Evolutionary conservation across 2,888 invertebrate genomes (phyloP), one percentile per base, ranked within the genome.

Genomic region (Leptinotarsa peninsularis): DNA sequence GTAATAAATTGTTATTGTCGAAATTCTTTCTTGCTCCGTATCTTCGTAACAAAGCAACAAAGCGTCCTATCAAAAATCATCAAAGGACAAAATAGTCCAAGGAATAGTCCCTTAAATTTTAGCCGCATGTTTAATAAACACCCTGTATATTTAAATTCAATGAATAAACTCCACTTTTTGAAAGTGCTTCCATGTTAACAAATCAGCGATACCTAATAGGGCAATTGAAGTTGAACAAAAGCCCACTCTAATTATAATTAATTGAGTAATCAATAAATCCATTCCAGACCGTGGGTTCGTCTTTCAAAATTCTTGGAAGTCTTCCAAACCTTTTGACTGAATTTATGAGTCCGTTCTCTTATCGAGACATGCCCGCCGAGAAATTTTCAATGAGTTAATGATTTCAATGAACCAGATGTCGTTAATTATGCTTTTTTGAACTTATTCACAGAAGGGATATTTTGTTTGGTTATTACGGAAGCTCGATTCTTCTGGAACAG

Each of bases 321-420:
- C n/a, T 50, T 74, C 74, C 76, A 76, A 76, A 63, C 68, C 56
- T 74, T 43, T 60, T 43, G 67, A 63, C 71, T 58, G 15, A 58
- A 76, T 76, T 71, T 76, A 72, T 54, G 50, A 52, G 58, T 21
- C 13, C 17, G n/a, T 68, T 72, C 66, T 58, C 66, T 54, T 58
- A 54, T 54, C 23, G 7, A 18, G 43, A 69, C 21, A 27, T 27
- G 66, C 66, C 50, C 23, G 63, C 60, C 49, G 17, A 77, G 72
- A 72, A 70, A 75, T 72, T 68, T 67, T 77, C 75, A 77, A 77
- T 76, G 73, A 67, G 73, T 74, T 78, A 78, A 76, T 73, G 77
- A 76, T 71, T 68, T 66, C 71, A 68, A 72, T 67, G 75, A 70
- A 73, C 73, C 77, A 76, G 76, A 79, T 77, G 77, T 60, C 52